Evolutionary conservation across 2,797 vertebrate species (phyloP), one percentile per base, ranked within the genome.

Genomic region (Gambelia wislizenii): DNA sequence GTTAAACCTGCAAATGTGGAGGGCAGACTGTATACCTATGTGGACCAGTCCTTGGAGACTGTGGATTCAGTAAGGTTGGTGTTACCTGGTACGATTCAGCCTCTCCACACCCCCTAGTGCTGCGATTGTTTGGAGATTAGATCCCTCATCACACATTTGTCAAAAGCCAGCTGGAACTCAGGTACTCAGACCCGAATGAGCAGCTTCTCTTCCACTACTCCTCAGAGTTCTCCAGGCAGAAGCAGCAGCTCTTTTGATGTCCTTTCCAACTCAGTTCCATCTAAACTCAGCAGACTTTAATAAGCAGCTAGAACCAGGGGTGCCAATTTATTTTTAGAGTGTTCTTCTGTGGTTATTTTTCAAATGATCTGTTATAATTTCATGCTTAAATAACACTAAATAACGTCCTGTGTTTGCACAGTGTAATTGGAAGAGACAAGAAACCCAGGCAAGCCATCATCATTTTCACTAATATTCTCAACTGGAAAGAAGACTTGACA

Each of bases 341-440:
- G 87, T 96, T 95, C 74, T 54, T 88, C 56, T 42, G 30, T 56
- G 61, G 82, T 78, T 95, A 95, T 97, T 96, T 97, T 97, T 97
- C 94, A 96, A 97, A 96, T 93, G 94, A 96, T 96, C 95, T 94
- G 96, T 96, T 97, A 97, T 95, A 97, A 97, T 97, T 97, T 97
- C 96, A 96, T 97, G 97, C 96, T 97, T 97, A 97, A 97, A 95
- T 96, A 96, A 96, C 96, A 96, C 94, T 95, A 97, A 97, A 97
- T 97, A 96, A 96, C 89, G 91, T 94, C 92, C 94, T 92, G 83
- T 96, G 94, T 96, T 97, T 96, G 95, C 96, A 93, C 92, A 95
- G 93, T 86, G 92, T 97, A 97, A 96, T 97, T 97, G 95, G 95
- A 95, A 95, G 95, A 95, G 93, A 94, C 13, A 1, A 95, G 95